A percentile compares a stretch with the other conserved stretches of the same genome.
Evolutionary conservation across 2,797 vertebrate species (phyloP).

Genomic region (Borostomias antarcticus): DNA sequence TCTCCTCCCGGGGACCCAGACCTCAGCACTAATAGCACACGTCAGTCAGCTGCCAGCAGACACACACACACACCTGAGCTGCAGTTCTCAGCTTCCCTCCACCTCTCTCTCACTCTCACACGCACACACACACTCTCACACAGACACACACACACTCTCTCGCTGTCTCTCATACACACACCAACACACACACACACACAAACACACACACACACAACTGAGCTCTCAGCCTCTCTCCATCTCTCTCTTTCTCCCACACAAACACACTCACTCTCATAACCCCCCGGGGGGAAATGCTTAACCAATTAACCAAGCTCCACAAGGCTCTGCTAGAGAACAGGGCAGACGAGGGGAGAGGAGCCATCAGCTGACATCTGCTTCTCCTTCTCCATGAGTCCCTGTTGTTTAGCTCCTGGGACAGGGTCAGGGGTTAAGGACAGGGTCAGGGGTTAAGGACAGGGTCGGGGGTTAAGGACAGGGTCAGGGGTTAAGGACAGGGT

Average conservation of each 20-base stretch:
- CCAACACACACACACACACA: neutral
- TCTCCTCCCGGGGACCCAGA: neutral
- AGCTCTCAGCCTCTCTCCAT: neutral
- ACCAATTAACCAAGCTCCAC: conserved; percentile 19
- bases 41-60: neutral
- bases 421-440: too few relatives aligned
- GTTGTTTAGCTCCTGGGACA: conserved; percentile 13
- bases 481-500: too few relatives aligned
- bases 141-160: neutral
- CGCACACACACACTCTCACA: neutral
- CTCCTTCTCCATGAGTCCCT: conserved; percentile 30
- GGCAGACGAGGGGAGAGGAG: neutral
- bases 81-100: neutral
- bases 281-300: conserved; percentile 13
- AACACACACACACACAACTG: neutral
- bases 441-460: too few relatives aligned
- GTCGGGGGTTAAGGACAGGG: too few relatives aligned
- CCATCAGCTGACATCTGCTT: conserved; percentile 50
- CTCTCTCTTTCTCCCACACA: neutral
- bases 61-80: neutral
- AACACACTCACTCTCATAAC: neutral
- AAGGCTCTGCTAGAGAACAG: conserved; percentile 11
- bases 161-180: neutral
- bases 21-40: neutral
- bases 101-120: neutral